Evolutionary conservation across 2,888 invertebrate species (phyloP), one percentile per base, ranked within the genome.

Genomic region (Liposcelis brunnea): DNA sequence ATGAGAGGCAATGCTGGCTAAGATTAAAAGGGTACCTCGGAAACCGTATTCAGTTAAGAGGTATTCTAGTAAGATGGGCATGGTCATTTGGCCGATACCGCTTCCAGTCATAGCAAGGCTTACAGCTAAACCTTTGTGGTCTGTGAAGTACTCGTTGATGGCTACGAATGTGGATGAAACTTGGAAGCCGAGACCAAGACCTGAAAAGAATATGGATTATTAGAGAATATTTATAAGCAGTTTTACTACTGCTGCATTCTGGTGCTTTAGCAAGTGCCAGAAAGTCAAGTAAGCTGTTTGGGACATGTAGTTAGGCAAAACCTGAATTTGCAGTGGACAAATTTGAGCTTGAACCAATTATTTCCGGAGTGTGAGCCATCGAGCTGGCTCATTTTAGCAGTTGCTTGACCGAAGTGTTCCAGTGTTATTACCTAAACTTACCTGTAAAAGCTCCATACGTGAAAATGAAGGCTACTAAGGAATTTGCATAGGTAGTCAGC

Each of bases 101-200:
- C 80, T 78, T 47, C 80, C 81, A 31, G 78, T 78, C 62, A 80
- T 70, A 1, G 80, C 74, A 31, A 80, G 64, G 2, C 80, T 80
- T 46, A 80, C 78, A n/a, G 80, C 80, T 33, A 74, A 68, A 50
- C 76, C 75, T 52, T 77, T 74, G 56, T 67, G 72, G 45, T 65
- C 65, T 47, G 68, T 72, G 56, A 81, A 81, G 60, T 80, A 80
- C 15, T 74, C 69, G 58, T 76, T 77, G 48, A 80, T 74, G 26
- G 76, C 73, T 55, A 79, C 71, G 59, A 80, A 80, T 31, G 76
- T 71, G 2, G 78, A 72, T 38, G 79, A 77, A 50, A 76, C 72
- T 51, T 80, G 74, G 48, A 80, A 67, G 31, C 80, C 80, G 50
- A 79, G 63, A 31, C 80, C 80, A 47, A 77, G 57, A 53, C 75